A percentile compares a stretch with the other conserved stretches of the same genome.
Conservation (phyloP, 2,888 invertebrate genomes). For the Ommatoiulus sabulosus region DNA sequence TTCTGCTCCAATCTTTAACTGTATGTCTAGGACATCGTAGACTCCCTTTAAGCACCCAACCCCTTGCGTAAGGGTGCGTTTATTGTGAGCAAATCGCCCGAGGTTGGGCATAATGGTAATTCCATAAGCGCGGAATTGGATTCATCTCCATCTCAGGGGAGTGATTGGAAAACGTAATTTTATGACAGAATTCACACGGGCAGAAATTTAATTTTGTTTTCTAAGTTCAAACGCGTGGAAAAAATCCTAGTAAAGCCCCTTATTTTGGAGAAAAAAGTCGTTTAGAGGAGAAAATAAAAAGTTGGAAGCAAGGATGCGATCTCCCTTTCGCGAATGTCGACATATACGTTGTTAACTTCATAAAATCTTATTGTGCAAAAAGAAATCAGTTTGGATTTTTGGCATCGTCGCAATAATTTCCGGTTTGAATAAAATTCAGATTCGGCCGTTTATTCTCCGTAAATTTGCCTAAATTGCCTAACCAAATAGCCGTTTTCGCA, state of each 20-base stretch:
- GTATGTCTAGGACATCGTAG: background rate
- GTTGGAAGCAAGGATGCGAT: background rate
- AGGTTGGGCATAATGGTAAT: conserved; percentile 53
- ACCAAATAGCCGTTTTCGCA: conserved; percentile 18
- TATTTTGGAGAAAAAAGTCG: conserved; percentile 25
- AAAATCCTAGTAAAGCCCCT: conserved; percentile 39
- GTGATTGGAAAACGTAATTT: conserved; percentile 57
- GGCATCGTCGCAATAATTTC: conserved; percentile 2
- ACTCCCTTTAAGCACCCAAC: background rate
- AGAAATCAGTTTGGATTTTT: background rate
- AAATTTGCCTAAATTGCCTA: conserved; percentile 18
- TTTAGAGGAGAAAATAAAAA: conserved; percentile 16
- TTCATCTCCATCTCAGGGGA: conserved; percentile 51
- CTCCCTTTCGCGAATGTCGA: background rate
- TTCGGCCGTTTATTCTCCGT: background rate
- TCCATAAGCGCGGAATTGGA: conserved; percentile 33
- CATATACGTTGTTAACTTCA: background rate
- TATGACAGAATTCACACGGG: conserved; percentile 56
- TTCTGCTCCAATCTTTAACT: background rate
- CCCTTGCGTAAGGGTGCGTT: background rate
- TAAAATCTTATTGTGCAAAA: background rate
- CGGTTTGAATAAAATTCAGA: conserved; percentile 45
- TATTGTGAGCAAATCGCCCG: conserved; percentile 55
- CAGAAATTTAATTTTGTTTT: conserved; percentile 57
- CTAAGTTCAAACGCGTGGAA: conserved; percentile 52